Evolutionary conservation across 1,140 invertebrate genomes (phyloP), one percentile per base, ranked within the genome.

Genomic region (Drosophila rhopaloa): DNA sequence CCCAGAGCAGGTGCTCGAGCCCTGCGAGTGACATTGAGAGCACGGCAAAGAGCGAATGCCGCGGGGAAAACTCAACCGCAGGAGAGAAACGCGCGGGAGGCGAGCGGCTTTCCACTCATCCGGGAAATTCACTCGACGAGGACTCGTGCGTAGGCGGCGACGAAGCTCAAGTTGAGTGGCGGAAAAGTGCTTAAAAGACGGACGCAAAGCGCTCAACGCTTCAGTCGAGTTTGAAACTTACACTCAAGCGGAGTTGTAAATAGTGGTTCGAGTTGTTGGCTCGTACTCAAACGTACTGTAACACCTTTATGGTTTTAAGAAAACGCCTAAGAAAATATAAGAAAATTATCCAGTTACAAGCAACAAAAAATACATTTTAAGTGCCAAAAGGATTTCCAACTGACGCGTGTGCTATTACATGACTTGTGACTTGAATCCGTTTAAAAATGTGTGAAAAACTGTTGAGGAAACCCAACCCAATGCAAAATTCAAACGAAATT

Each of bases 151-250:
- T 71, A 40, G 67, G 67, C 67, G 67, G 59, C 38, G 9, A 53
- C 48, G 60, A 37, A 24, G 47, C 41, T 8, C 61, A 35, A n/a
- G 13, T 71, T 48, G 71, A 76, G 76, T 51, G 59, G 8, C 50
- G 13, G 16, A 14, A 14, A 38, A 54, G 50, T 37, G 51, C 80
- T 83, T 88, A 90, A 89, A 89, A 89, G 81, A 61, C 81, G 81
- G 53, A 24, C 13, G 11, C 68, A 89, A 84, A 63, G 27, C 78
- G 83, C 76, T 78, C 71, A 77, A 78, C 53, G 82, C 88, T 84
- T 92, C 80, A 92, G 91, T 92, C 91, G 91, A 92, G 91, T 92
- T 92, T 92, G 81, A 92, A 91, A 92, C 91, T 90, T 92, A 90
- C 85, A 90, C 91, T 88, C 78, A 90, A 78, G 82, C 80, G 85